Percentiles rank a stretch among this genome's conserved stretches.
These are phyloP conservation scores for Stigmatopora nigra DNA, from an alignment of 2,113 vertebrate genomes.

Conservation along the genomic window DNA sequence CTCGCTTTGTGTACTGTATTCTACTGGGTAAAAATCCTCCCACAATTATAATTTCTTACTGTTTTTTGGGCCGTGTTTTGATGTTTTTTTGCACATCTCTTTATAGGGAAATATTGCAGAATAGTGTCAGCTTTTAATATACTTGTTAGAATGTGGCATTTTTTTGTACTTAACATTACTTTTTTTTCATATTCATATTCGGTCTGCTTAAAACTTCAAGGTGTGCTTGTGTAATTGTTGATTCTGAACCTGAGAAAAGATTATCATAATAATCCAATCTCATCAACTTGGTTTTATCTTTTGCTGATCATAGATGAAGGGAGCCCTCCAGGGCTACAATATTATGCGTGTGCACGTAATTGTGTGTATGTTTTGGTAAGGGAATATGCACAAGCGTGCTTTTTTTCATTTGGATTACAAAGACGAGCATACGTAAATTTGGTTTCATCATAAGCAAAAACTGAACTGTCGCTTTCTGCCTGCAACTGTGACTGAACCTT, in stretches of 20 bases:
- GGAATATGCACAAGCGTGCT: not conserved
- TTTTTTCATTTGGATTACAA: not conserved
- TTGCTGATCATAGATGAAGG: not conserved
- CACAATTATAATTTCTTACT: no score
- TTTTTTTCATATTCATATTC: no score
- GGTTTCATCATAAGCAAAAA: not conserved
- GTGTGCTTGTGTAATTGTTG: not conserved
- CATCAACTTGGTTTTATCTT: not conserved
- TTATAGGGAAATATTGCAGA: no score
- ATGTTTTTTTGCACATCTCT: conserved; percentile 8
- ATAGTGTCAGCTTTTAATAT: not conserved
- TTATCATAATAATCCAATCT: not conserved
- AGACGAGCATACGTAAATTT: not conserved
- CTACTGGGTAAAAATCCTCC: conserved; percentile 28
- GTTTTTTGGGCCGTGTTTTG: not conserved
- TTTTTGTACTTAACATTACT: not conserved
- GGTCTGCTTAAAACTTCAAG: not conserved
- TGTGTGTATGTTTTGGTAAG: not conserved
- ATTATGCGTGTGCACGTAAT: not conserved
- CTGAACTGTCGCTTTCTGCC: not conserved
- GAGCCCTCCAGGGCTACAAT: not conserved
- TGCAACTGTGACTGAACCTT: not conserved
- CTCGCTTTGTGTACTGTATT: conserved; percentile 29
- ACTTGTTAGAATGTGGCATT: not conserved
- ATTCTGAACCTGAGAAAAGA: not conserved